Conservation (phyloP, 2,888 invertebrate genomes). For the Cataglyphis altisquamis region DNA sequence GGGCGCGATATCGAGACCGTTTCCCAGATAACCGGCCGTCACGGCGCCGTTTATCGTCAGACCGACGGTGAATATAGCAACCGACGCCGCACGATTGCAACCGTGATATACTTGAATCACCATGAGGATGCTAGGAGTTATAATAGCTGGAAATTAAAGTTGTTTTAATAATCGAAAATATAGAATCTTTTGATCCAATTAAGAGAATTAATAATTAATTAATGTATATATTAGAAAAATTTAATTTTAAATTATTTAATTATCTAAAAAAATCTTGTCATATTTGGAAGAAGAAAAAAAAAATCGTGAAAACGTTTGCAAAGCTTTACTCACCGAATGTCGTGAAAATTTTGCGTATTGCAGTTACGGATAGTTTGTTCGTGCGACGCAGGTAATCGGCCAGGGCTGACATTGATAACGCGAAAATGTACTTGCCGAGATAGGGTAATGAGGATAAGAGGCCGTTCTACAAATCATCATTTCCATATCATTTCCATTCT, state of each 20-base stretch:
- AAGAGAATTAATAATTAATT: neutral
- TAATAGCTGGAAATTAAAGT: constrained; percentile 86
- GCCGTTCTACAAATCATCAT: constrained; percentile 89
- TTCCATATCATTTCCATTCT: neutral
- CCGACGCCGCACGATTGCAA: constrained; percentile 90
- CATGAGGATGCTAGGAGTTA: constrained; percentile 91
- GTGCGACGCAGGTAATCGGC: constrained; percentile 91
- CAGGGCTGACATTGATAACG: constrained; percentile 90
- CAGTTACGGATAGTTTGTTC: constrained; percentile 91
- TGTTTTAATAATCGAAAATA: constrained; percentile 7
- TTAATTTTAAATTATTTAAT: neutral
- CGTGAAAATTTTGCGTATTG: constrained; percentile 91
- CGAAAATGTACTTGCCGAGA: constrained; percentile 94
- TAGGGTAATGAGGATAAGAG: constrained; percentile 94
- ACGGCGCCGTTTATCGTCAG: constrained; percentile 95
- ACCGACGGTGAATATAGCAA: constrained; percentile 92
- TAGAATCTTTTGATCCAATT: constrained; percentile 13
- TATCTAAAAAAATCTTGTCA: neutral
- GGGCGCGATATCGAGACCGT: constrained; percentile 95
- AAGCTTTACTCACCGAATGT: constrained; percentile 87
- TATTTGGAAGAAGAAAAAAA: neutral
- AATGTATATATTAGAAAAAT: neutral
- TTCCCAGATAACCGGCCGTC: constrained; percentile 94
- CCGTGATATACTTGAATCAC: constrained; percentile 91
- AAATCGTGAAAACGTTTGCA: neutral